These are phyloP conservation scores for Saguinus imperator DNA, from an alignment of 2,113 vertebrate genomes.

Conservation along the genomic window DNA sequence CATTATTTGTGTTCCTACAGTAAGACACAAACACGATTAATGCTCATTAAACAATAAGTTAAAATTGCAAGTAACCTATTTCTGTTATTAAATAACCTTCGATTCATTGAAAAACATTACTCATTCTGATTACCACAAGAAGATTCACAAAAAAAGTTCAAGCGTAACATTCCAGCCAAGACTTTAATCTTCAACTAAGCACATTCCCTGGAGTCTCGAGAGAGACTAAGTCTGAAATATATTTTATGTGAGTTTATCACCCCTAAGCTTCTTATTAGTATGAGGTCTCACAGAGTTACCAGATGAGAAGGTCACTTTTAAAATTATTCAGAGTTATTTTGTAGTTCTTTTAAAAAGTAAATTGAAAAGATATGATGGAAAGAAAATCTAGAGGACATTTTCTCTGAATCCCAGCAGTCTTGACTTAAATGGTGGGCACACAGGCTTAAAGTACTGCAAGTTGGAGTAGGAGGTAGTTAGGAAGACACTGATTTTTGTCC, in stretches of 20 bases:
- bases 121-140: slow-evolving; percentile 4
- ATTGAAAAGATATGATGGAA: neutral
- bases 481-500: neutral
- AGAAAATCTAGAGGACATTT: neutral
- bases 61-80: neutral
- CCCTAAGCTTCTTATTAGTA: slow-evolving; percentile 16
- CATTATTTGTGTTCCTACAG: neutral
- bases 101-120: slow-evolving; percentile 25
- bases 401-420: neutral
- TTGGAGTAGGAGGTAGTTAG: neutral
- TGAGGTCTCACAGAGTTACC: neutral
- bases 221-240: slow-evolving; percentile 35
- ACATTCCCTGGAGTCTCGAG: slow-evolving; percentile 2
- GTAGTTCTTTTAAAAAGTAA: slow-evolving; percentile 23
- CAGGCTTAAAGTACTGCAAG: neutral
- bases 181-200: slow-evolving; percentile 42
- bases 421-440: neutral
- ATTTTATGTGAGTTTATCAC: slow-evolving; percentile 53
- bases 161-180: slow-evolving; percentile 16
- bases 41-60: neutral
- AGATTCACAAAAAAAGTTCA: slow-evolving; percentile 47
- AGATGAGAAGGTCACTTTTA: slow-evolving; percentile 51
- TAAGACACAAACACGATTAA: neutral
- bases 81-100: slow-evolving; percentile 48
- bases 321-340: slow-evolving; percentile 39